A percentile compares a stretch with the other conserved stretches of the same genome.
phyloP scores from a whole-genome alignment of 64 coral and sea anemone genomes.

The Dendronephthya gigantea region DNA sequence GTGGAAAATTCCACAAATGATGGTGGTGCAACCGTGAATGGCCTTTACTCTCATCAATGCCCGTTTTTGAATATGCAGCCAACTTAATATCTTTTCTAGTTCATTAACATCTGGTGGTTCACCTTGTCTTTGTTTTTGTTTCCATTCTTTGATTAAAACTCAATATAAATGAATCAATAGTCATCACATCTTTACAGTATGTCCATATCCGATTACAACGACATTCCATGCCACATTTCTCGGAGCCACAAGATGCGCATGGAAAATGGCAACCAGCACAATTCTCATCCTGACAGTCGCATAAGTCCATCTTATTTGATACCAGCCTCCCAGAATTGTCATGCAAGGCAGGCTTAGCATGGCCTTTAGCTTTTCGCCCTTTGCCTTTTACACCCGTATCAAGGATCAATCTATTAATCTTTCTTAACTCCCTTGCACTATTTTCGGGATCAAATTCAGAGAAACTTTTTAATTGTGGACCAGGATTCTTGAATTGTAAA shows the following conservation, averaged over 20 bases:
- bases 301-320: slow-evolving; percentile 68
- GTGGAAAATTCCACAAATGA: no score
- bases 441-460: slow-evolving; percentile 82
- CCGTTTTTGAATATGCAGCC: no score
- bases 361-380: slow-evolving; percentile 36
- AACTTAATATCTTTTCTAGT: no score
- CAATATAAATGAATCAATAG: neutral
- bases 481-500: slow-evolving; percentile 80
- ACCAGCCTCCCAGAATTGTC: slow-evolving; percentile 64
- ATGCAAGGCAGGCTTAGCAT: slow-evolving; percentile 47
- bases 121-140: neutral
- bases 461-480: slow-evolving; percentile 40
- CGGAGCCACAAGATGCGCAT: slow-evolving; percentile 81
- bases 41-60: no score
- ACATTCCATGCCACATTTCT: slow-evolving; percentile 91
- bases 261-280: slow-evolving; percentile 92
- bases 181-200: slow-evolving; percentile 49
- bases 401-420: slow-evolving; percentile 44
- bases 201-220: slow-evolving; percentile 83
- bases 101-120: no score
- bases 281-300: slow-evolving; percentile 81
- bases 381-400: slow-evolving; percentile 17
- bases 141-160: neutral
- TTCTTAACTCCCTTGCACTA: slow-evolving; percentile 75
- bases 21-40: no score